A percentile compares a stretch with the other conserved stretches of the same genome.
These are phyloP conservation scores for Colletes latitarsis DNA, from an alignment of 1,140 invertebrate genomes.

Conservation along the genomic window DNA sequence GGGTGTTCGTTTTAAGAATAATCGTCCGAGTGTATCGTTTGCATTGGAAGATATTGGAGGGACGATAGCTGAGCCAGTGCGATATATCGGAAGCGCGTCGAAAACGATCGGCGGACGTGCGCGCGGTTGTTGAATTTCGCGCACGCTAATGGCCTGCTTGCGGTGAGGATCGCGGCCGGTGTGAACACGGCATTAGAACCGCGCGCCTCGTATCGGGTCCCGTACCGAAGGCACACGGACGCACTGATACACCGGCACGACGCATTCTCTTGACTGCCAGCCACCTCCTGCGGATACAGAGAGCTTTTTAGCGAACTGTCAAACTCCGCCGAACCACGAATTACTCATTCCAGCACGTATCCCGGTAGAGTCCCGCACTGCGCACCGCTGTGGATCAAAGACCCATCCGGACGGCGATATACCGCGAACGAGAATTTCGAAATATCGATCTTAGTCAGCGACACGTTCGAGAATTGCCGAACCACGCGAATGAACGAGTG, in stretches of 20 bases:
- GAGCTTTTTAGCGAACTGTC: constrained; percentile 68
- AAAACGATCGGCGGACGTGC: background rate
- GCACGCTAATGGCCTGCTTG: constrained; percentile 24
- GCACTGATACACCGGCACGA: constrained; percentile 26
- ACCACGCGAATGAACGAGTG: constrained; percentile 40
- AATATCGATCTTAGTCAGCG: constrained; percentile 54
- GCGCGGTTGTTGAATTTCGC: background rate
- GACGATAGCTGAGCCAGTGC: too few relatives aligned
- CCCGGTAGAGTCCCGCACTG: constrained; percentile 38
- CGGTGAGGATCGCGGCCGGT: background rate
- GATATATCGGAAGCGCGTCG: too few relatives aligned
- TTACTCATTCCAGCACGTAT: constrained; percentile 60
- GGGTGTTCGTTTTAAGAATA: too few relatives aligned
- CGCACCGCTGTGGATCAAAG: constrained; percentile 53
- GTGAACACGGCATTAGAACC: constrained; percentile 14
- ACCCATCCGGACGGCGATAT: constrained; percentile 33
- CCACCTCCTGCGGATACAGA: constrained; percentile 47
- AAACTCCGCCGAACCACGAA: constrained; percentile 65
- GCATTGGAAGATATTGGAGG: too few relatives aligned
- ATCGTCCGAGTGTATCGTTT: too few relatives aligned
- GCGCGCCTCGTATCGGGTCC: background rate
- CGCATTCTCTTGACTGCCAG: constrained; percentile 61
- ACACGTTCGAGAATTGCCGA: constrained; percentile 41
- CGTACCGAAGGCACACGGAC: constrained; percentile 13
- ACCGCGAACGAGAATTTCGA: constrained; percentile 46